Base-by-base conservation (phyloP, 2,888 invertebrate species). In the Andrena fulva region DNA sequence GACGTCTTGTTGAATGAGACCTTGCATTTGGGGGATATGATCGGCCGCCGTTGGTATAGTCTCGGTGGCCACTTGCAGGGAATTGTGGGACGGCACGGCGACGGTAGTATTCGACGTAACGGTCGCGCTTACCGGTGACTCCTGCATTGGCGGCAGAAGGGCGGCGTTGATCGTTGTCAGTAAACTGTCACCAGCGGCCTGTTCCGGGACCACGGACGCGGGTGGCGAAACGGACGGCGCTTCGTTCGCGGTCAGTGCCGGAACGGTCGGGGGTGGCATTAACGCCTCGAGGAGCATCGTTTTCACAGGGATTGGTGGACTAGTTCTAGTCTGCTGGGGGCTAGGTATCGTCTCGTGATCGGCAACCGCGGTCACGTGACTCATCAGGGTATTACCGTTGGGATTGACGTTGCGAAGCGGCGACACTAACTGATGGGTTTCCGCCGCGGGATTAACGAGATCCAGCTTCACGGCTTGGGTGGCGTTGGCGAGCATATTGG, bases 231-330 rank as follows among this genome's bases (percentile, higher is more conserved):
- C 84, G 24, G 83, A 60, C 12, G 87, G 64, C 1, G 88, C 70
- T 10, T 82, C 73, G 62, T 78, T 66, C 10, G 74, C 74, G 7
- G 85, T 6, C 60, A 88, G 12, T 0, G 88, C 66, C 5, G 76
- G 85, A 3, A 80, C 86, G 1, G 82, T 67, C 2, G 89, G 76
- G 0, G 82, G 56, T 0, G 93, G 93, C 86, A 92, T 89, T 7
- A 92, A 80, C 2, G 97, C 97, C 91, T 96, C 96, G 72, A 97
- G 94, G 62, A 97, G 95, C 95, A 97, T 96, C n/a, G 96, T 96
- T 86, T 97, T 97, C 87, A 96, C 96, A 35, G 96, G 96, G 35
- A 96, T 95, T 1, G 95, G 95, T 62, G 96, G 95, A 62, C 95
- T 95, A 90, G 94, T 95, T 78, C 95, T 95, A 10, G 95, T 94